Evolutionary conservation across 2,888 invertebrate genomes (phyloP).

Genomic region (Amorpha juglandis): DNA sequence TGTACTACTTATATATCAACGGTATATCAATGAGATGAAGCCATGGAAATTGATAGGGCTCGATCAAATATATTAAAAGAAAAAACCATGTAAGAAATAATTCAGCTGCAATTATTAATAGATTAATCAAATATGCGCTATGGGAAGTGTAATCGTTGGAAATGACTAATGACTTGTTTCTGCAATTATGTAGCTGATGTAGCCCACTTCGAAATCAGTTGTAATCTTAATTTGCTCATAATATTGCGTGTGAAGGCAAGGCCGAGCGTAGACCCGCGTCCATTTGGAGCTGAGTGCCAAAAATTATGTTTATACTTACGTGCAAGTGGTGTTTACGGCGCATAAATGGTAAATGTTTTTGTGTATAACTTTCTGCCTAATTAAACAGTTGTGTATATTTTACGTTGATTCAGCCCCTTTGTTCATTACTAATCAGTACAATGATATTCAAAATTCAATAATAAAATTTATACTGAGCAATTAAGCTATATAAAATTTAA

Average conservation of each 20-base stretch:
- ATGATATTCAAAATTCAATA: not conserved
- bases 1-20: too few species aligned
- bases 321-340: slow-evolving; percentile 20
- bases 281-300: slow-evolving; percentile 2
- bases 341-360: slow-evolving; percentile 3
- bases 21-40: too few species aligned
- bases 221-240: not conserved
- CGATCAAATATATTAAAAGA: too few species aligned
- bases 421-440: not conserved
- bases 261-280: not conserved
- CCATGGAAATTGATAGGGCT: too few species aligned
- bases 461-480: too few species aligned
- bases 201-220: not conserved
- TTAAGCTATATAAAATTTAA: too few species aligned
- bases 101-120: not conserved
- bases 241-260: not conserved
- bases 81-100: not conserved
- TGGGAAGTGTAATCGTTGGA: not conserved
- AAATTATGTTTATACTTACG: slow-evolving; percentile 8
- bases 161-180: not conserved
- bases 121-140: slow-evolving; percentile 4
- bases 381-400: slow-evolving; percentile 7
- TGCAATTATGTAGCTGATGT: slow-evolving; percentile 6
- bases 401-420: not conserved
- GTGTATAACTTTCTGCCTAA: slow-evolving; percentile 18